Conservation (phyloP, 30 jellyfish, hydroid and myxozoan genomes). For the Pelagia noctiluca region DNA sequence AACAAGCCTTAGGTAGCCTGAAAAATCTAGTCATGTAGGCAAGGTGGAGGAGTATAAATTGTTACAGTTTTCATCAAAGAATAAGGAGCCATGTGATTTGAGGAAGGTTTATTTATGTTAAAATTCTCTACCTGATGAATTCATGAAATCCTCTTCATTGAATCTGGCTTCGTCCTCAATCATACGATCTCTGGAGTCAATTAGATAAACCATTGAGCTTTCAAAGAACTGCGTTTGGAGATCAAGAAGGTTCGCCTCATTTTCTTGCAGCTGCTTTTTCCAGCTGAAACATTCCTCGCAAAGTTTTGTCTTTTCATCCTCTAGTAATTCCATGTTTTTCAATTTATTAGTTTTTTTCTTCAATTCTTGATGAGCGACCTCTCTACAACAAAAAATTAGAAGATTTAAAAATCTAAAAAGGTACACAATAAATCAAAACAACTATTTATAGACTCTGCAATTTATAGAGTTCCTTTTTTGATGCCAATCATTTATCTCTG, state of each 20-base stretch:
- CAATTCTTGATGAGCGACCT: conserved; percentile 70
- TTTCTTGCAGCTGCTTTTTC: conserved; percentile 60
- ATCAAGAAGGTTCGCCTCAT: conserved; percentile 56
- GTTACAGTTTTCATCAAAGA: too few relatives aligned
- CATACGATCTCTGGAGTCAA: conserved; percentile 67
- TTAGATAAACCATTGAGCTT: conserved; percentile 17
- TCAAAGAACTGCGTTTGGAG: conserved; percentile 69
- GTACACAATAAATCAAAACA: not conserved
- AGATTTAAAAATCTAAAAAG: not conserved
- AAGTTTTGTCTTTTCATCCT: conserved; percentile 32
- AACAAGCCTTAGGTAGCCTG: too few relatives aligned
- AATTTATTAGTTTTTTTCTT: conserved; percentile 17
- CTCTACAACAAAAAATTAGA: conserved; percentile 40
- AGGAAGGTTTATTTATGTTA: too few relatives aligned
- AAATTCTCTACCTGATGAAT: conserved; percentile 57
- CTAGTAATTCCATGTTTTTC: not conserved
- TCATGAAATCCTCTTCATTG: conserved; percentile 54
- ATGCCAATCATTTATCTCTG: too few relatives aligned
- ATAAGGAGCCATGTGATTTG: too few relatives aligned
- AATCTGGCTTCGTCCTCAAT: conserved; percentile 80
- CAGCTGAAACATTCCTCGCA: conserved; percentile 56
- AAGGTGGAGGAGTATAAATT: too few relatives aligned
- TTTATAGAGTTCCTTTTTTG: too few relatives aligned
- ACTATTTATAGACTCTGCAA: not conserved
- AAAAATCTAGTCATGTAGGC: too few relatives aligned